phyloP scores from a whole-genome alignment of 2,113 vertebrate species.

The Herpetotheres cachinnans region DNA sequence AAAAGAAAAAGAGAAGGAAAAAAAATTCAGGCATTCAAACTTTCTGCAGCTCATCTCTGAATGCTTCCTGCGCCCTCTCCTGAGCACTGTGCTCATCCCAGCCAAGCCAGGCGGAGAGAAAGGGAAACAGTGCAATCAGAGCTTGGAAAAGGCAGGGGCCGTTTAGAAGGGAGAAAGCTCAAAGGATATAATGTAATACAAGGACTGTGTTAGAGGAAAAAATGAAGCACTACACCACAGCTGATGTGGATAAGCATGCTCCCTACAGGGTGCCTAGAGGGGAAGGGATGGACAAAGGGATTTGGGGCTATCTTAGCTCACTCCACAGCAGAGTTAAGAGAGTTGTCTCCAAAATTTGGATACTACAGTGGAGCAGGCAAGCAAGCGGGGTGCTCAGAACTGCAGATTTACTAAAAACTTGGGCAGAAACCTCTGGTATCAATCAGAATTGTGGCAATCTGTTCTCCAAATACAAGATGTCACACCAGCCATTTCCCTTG shows the following conservation, averaged over 20 bases:
- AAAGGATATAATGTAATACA: too few species aligned
- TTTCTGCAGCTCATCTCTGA: not conserved
- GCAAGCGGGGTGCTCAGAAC: not conserved
- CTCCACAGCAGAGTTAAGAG: not conserved
- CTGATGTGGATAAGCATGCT: not conserved
- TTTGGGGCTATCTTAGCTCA: not conserved
- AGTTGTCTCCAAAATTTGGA: not conserved
- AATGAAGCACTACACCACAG: not conserved
- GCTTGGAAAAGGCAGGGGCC: too few species aligned
- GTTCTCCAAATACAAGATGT: not conserved
- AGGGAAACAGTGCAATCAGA: not conserved
- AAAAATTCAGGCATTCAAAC: too few species aligned
- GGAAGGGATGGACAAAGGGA: not conserved
- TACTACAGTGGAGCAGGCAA: not conserved
- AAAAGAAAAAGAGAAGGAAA: too few species aligned
- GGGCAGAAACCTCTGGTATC: not conserved
- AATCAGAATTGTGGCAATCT: not conserved
- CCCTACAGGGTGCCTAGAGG: not conserved
- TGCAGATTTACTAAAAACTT: not conserved
- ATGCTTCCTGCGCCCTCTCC: constrained; percentile 20
- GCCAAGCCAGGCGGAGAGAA: accelerated
- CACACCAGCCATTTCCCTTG: not conserved
- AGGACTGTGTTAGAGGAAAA: not conserved
- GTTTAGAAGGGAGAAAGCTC: not conserved
- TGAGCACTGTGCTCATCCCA: not conserved